Percentiles rank a stretch among this genome's conserved stretches.
These are phyloP conservation scores for Motacilla alba DNA, from an alignment of 2,113 vertebrate genomes.

Conservation along the genomic window DNA sequence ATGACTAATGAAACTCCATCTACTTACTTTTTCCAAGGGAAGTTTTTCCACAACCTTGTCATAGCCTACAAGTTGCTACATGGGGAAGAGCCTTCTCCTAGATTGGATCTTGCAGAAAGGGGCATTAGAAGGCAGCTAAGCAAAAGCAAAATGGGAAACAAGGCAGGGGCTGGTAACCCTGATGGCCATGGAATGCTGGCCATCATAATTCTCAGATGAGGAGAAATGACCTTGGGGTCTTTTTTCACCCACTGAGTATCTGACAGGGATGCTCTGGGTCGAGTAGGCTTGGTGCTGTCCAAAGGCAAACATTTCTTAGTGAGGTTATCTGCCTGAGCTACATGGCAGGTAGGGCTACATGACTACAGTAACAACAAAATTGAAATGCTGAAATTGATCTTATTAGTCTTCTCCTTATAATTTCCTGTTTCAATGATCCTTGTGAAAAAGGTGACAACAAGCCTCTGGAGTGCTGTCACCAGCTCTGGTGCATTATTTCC, in stretches of 20 bases:
- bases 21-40: constrained; percentile 56
- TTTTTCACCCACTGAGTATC: not conserved
- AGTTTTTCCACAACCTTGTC: constrained; percentile 58
- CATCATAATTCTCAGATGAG: not conserved
- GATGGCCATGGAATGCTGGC: not conserved
- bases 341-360: not conserved
- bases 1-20: constrained; percentile 61
- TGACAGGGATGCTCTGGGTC: not conserved
- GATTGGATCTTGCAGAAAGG: constrained; percentile 55
- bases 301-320: not conserved
- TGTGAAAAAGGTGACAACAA: not conserved
- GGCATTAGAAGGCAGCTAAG: not conserved
- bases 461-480: not conserved
- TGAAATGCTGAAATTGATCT: not conserved
- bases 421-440: not conserved
- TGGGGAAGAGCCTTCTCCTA: constrained; percentile 22
- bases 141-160: not conserved
- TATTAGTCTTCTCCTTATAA: not conserved
- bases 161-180: not conserved
- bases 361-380: not conserved
- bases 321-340: not conserved
- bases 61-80: constrained; percentile 61
- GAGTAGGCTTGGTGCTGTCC: not conserved
- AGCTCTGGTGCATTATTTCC: not conserved
- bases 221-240: not conserved